Percentiles rank a stretch among this genome's conserved stretches.
Evolutionary conservation across 2,113 vertebrate genomes (phyloP).

Genomic region (Oreochromis aureus): DNA sequence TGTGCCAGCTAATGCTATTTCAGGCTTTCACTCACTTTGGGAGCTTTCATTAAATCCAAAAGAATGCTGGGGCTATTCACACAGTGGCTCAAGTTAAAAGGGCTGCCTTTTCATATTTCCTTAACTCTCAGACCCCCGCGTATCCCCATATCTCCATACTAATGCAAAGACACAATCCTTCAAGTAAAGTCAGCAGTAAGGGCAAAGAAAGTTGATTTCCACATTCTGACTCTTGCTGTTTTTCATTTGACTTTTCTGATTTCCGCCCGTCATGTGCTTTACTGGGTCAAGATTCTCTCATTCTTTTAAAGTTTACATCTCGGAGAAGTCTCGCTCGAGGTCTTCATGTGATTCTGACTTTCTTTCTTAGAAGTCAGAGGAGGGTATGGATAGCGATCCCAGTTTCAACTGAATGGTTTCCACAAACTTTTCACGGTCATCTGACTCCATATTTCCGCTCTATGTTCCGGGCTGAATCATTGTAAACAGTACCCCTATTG

Average conservation of each 20-base stretch:
- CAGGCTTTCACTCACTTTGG: slow-evolving; percentile 63
- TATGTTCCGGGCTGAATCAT: slow-evolving; percentile 32
- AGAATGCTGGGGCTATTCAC: slow-evolving; percentile 68
- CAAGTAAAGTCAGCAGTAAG: slow-evolving; percentile 44
- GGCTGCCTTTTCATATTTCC: slow-evolving; percentile 35
- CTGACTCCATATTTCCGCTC: slow-evolving; percentile 29
- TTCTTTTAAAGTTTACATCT: slow-evolving; percentile 18
- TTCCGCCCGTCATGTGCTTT: slow-evolving; percentile 11
- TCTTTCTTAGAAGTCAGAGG: not conserved
- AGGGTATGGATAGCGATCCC: not conserved
- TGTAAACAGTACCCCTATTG: slow-evolving; percentile 52
- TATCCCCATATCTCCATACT: slow-evolving; percentile 11
- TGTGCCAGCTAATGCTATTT: slow-evolving; percentile 66
- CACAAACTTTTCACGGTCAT: slow-evolving; percentile 35
- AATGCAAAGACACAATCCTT: slow-evolving; percentile 45
- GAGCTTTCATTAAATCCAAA: slow-evolving; percentile 71
- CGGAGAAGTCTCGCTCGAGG: not conserved
- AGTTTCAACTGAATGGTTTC: slow-evolving; percentile 29
- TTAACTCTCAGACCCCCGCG: slow-evolving; percentile 10
- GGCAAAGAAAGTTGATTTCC: slow-evolving; percentile 35
- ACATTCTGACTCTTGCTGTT: not conserved
- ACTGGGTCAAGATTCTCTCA: slow-evolving; percentile 30
- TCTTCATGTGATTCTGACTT: slow-evolving; percentile 24
- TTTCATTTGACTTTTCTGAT: slow-evolving; percentile 14
- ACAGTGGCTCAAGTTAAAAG: slow-evolving; percentile 48